Evolutionary conservation across 2,888 invertebrate species (phyloP), one percentile per base, ranked within the genome.

Genomic region (Galeopsomyia nigrocyanea): DNA sequence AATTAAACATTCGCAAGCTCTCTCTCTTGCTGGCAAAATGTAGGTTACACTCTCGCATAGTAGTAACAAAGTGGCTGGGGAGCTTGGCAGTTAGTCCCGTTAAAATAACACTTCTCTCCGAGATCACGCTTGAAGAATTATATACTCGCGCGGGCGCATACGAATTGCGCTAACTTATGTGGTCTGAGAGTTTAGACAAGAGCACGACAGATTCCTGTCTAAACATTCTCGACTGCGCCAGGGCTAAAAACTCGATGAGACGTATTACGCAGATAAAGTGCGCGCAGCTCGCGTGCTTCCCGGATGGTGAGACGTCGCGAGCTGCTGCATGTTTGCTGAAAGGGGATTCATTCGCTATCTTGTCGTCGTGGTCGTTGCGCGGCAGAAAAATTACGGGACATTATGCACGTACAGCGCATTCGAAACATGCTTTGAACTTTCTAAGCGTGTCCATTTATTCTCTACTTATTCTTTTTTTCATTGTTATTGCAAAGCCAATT

Each of bases 201-300:
- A 17, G 19, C 39, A 7, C 63, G 75, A 75, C 73, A 68, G 75
- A 68, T 68, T 57, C 71, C 53, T 71, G 71, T 75, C 75, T 58
- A 75, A 75, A 75, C 75, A 73, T 5, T 1, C 57, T 63, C 66
- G 16, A 26, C 14, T 14, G 10, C 63, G n/a, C 72, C 50, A 55
- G 56, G 21, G 58, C 57, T 67, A 63, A 69, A 69, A 66, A 58
- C 22, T 19, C 53, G 55, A 55, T 53, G 62, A 49, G 26, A 14
- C 62, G 31, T 17, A 16, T 57, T 50, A 56, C 31, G 17, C 39
- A 13, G 46, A 31, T 46, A 57, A 62, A 26, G 55, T 39, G n/a
- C n/a, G 56, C 55, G 26, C 26, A 64, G 17, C 2, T 26, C 26
- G 26, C 2, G 5, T 26, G 26, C 26, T 26, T 5, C 26, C 3